A percentile compares a stretch with the other conserved stretches of the same genome.
Evolutionary conservation across 2,113 vertebrate genomes (phyloP).

Genomic region (Dryoscopus gambensis): DNA sequence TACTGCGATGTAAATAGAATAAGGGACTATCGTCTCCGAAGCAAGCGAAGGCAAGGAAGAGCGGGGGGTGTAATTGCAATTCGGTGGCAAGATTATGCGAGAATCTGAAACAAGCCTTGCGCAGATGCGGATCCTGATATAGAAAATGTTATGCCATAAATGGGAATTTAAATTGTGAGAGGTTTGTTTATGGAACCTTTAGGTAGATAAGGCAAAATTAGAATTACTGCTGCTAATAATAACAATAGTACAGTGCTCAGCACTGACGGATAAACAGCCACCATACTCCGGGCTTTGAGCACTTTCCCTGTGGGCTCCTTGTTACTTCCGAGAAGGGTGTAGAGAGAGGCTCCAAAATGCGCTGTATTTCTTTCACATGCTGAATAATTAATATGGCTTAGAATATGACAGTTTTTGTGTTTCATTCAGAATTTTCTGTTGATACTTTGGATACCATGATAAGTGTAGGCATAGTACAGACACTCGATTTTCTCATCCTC

Average conservation of each 20-base stretch:
- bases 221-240: neutral
- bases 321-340: neutral
- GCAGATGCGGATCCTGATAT: neutral
- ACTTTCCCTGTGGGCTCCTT: constrained; percentile 16
- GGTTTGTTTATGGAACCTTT: neutral
- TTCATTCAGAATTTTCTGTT: constrained; percentile 14
- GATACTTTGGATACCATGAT: neutral
- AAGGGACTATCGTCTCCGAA: neutral
- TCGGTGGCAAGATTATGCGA: neutral
- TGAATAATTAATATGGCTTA: constrained; percentile 27
- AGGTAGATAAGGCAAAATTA: neutral
- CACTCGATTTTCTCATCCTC: neutral
- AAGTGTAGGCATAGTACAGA: neutral
- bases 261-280: neutral
- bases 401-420: constrained; percentile 10
- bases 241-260: neutral
- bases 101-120: neutral
- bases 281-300: neutral
- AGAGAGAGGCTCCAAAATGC: constrained; percentile 14
- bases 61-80: neutral
- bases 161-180: neutral
- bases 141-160: neutral
- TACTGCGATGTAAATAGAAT: neutral
- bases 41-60: neutral
- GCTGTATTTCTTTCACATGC: constrained; percentile 32